Conservation (phyloP, 2,113 vertebrate species). For the Hippopotamus amphibius region DNA sequence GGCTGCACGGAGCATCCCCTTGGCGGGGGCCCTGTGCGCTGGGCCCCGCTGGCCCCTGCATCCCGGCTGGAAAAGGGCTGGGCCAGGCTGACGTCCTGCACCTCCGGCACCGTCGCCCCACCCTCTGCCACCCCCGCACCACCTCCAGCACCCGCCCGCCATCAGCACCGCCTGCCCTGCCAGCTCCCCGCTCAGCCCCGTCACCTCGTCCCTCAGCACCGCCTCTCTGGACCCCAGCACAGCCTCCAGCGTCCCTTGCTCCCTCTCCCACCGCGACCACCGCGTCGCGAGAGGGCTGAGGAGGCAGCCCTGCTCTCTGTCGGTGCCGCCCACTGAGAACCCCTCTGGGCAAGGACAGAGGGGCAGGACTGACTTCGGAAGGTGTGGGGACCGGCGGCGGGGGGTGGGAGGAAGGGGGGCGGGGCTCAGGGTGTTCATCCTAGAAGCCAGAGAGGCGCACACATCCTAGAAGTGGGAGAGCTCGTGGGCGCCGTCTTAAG, state of each 20-base stretch:
- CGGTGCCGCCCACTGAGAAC: neutral
- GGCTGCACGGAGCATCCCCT: fast-evolving
- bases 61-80: neutral
- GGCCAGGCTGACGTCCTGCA: too few species aligned
- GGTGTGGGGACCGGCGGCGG: neutral
- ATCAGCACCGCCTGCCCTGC: neutral
- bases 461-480: neutral
- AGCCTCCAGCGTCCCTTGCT: fast-evolving
- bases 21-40: fast-evolving
- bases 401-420: neutral
- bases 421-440: neutral
- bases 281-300: neutral
- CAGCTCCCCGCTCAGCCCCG: neutral
- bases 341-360: neutral
- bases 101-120: neutral
- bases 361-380: neutral
- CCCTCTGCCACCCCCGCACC: fast-evolving
- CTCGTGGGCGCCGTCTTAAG: fast-evolving
- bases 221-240: neutral
- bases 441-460: neutral
- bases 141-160: too few species aligned
- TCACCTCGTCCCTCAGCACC: neutral
- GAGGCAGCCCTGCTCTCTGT: neutral
- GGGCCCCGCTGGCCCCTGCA: fast-evolving
- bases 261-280: fast-evolving